A percentile compares a stretch with the other conserved stretches of the same genome.
These are phyloP conservation scores for Pantherophis vulpinus DNA, from an alignment of 2,797 vertebrate genomes.

Conservation along the genomic window DNA sequence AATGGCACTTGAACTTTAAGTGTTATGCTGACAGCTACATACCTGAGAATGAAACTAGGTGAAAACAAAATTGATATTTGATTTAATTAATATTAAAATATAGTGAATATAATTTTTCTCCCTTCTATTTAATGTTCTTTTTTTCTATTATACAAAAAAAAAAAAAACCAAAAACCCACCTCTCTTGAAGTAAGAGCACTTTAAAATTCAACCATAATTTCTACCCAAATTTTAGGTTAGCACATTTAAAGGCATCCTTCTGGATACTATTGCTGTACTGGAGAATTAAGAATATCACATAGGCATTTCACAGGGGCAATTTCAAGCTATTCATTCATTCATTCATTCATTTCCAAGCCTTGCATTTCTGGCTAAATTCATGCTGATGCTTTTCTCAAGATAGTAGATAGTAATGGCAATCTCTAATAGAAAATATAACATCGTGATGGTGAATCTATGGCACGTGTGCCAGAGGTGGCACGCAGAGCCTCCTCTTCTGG, in stretches of 20 bases:
- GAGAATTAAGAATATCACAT: background rate
- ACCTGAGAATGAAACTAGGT: background rate
- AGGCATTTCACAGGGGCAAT: background rate
- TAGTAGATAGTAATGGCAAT: background rate
- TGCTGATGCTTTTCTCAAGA: background rate
- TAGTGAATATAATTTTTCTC: background rate
- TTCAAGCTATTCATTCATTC: background rate
- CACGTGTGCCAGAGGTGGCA: too few species aligned
- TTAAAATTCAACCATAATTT: background rate
- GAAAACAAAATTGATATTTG: background rate
- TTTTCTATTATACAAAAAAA: background rate
- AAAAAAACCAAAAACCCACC: too few species aligned
- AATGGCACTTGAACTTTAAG: background rate
- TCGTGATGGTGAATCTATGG: too few species aligned
- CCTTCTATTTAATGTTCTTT: background rate
- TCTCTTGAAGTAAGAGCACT: background rate
- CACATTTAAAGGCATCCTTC: background rate
- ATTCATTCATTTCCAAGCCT: background rate
- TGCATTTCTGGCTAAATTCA: background rate
- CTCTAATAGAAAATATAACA: background rate
- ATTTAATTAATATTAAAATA: background rate
- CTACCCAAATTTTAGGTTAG: background rate
- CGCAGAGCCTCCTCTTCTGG: too few species aligned
- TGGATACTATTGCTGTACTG: background rate
- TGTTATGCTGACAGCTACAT: background rate